Evolutionary conservation across 2,797 vertebrate species (phyloP).

Genomic region (Alcedo quadribrachys): DNA sequence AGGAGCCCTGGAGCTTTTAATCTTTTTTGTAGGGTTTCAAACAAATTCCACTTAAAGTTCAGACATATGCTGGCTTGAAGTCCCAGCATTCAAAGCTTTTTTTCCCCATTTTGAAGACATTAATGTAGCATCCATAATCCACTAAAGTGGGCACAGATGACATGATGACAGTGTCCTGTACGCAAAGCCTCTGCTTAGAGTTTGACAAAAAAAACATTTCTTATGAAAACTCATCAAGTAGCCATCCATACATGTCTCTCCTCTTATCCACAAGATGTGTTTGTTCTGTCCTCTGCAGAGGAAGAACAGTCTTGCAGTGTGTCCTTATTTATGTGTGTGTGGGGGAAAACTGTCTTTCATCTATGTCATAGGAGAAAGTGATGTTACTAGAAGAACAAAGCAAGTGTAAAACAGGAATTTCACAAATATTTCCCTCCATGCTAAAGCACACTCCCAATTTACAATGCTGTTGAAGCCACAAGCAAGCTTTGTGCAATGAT

Average conservation of each 20-base stretch:
- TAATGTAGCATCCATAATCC: not conserved
- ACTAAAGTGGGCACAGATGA: not conserved
- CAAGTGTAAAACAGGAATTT: not conserved
- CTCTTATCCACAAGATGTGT: not conserved
- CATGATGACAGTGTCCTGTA: fast-evolving
- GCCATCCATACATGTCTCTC: not conserved
- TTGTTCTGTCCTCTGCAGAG: not conserved
- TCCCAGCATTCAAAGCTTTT: not conserved
- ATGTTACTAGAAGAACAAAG: not conserved
- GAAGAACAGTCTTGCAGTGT: not conserved
- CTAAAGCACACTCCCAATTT: not conserved
- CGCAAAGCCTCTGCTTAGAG: not conserved
- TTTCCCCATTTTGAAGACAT: not conserved
- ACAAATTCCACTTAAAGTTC: not conserved
- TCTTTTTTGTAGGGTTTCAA: not conserved
- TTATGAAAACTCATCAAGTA: not conserved
- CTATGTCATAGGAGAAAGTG: not conserved
- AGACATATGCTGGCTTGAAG: not conserved
- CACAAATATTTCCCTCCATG: not conserved
- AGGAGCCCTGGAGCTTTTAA: not conserved
- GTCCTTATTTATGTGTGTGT: not conserved
- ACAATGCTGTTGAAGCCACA: not conserved
- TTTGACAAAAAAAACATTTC: not conserved
- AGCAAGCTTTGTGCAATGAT: not conserved
- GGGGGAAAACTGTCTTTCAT: not conserved